phyloP scores from a whole-genome alignment of 2,888 invertebrate genomes.

The Latrodectus elegans region DNA sequence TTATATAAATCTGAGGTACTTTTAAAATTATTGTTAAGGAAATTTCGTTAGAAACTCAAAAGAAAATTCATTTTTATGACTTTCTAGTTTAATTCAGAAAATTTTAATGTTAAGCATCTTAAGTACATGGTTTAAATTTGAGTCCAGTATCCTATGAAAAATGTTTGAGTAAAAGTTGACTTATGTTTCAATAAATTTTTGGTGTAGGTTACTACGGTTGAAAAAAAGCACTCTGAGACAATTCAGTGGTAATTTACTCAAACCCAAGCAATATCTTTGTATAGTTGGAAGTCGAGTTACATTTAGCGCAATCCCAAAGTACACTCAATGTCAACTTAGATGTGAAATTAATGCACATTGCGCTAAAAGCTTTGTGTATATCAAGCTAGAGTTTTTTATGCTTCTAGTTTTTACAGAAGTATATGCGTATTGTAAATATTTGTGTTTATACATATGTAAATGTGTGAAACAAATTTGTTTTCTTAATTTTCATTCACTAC shows the following conservation, averaged over 20 bases:
- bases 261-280: slow-evolving; percentile 69
- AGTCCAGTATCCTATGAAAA: slow-evolving; percentile 13
- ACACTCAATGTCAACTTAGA: slow-evolving; percentile 68
- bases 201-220: slow-evolving; percentile 52
- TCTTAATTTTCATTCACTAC: slow-evolving; percentile 58
- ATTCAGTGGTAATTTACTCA: slow-evolving; percentile 57
- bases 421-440: slow-evolving; percentile 68
- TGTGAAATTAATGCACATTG: slow-evolving; percentile 67
- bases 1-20: too few species aligned
- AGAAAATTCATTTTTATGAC: too few species aligned
- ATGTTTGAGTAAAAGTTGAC: slow-evolving; percentile 57
- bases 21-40: too few species aligned
- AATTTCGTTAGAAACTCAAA: too few species aligned
- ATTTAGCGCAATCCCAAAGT: slow-evolving; percentile 68
- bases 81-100: too few species aligned
- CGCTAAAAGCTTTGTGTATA: slow-evolving; percentile 69
- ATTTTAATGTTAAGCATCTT: too few species aligned
- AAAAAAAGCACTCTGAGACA: slow-evolving; percentile 60
- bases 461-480: slow-evolving; percentile 58
- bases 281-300: slow-evolving; percentile 63
- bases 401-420: slow-evolving; percentile 70
- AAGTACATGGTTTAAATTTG: too few species aligned
- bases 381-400: slow-evolving; percentile 68
- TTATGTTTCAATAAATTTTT: slow-evolving; percentile 49
- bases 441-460: slow-evolving; percentile 69